These are phyloP conservation scores for Lasiurus borealis DNA, from an alignment of 2,113 vertebrate genomes.

Conservation along the genomic window DNA sequence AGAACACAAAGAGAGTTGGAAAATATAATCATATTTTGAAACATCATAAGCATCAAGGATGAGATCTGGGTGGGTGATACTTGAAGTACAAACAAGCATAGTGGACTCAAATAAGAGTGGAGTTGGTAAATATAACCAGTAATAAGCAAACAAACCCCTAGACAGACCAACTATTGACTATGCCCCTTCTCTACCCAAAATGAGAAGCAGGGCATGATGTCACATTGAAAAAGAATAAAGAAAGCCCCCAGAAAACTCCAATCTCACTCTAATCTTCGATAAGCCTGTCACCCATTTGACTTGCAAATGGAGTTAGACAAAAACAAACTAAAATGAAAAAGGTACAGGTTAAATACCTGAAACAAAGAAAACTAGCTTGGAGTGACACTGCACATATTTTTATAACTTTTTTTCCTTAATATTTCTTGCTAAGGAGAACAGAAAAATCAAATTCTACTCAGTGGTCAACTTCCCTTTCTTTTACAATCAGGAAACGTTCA, in stretches of 20 bases:
- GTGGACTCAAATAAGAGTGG: neutral
- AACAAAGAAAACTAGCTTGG: neutral
- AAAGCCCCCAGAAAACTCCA: neutral
- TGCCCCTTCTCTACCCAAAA: neutral
- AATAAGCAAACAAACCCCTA: neutral
- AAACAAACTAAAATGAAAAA: neutral
- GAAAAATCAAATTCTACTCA: neutral
- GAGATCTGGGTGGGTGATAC: rapidly evolving
- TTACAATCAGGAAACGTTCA: neutral
- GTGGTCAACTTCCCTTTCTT: neutral
- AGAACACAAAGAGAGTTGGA: neutral
- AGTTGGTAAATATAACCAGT: rapidly evolving
- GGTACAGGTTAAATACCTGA: neutral
- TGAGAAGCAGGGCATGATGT: neutral
- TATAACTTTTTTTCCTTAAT: neutral
- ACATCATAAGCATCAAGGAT: neutral
- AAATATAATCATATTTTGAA: neutral
- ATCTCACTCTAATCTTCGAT: neutral
- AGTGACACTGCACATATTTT: neutral
- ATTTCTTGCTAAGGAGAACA: neutral
- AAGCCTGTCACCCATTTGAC: neutral
- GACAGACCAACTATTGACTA: neutral
- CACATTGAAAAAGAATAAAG: neutral
- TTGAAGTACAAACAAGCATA: no score
- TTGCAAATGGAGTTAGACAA: neutral